Percentiles rank a stretch among this genome's conserved stretches.
phyloP scores from a whole-genome alignment of 1,140 invertebrate species.

The Caerostris extrusa region DNA sequence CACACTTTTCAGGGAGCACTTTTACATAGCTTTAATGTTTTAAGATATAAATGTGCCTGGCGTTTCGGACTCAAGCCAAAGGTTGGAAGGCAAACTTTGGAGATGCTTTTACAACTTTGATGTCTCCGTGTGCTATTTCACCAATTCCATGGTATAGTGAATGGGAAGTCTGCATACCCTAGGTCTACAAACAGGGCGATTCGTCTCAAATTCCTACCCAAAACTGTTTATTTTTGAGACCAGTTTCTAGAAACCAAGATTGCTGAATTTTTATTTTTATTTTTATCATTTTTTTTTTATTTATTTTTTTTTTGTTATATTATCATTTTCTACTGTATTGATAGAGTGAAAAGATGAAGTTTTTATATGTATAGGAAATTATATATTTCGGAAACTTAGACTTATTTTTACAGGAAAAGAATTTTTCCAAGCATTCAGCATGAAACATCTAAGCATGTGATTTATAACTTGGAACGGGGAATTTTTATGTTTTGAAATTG shows the following conservation, averaged over 20 bases:
- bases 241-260: neutral
- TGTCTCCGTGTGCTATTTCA: constrained; percentile 44
- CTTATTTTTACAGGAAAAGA: neutral
- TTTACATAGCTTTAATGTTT: constrained; percentile 6
- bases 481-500: too few relatives aligned
- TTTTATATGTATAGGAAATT: neutral
- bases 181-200: neutral
- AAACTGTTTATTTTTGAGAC: constrained; percentile 39
- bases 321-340: too few relatives aligned
- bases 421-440: neutral
- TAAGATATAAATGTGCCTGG: constrained; percentile 23
- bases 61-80: neutral
- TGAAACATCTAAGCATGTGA: neutral
- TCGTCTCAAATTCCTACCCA: constrained; percentile 7
- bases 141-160: constrained; percentile 7
- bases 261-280: neutral
- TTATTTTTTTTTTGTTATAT: too few relatives aligned
- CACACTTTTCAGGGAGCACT: neutral
- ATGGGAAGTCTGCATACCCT: constrained; percentile 7
- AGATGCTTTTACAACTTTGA: constrained; percentile 27
- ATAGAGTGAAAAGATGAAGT: too few relatives aligned
- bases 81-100: neutral
- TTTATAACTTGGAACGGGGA: too few relatives aligned
- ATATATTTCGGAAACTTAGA: neutral
- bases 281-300: too few relatives aligned